Conservation (phyloP, 53 echinoderm and acorn worm genomes). For the Luidia sarsii region DNA sequence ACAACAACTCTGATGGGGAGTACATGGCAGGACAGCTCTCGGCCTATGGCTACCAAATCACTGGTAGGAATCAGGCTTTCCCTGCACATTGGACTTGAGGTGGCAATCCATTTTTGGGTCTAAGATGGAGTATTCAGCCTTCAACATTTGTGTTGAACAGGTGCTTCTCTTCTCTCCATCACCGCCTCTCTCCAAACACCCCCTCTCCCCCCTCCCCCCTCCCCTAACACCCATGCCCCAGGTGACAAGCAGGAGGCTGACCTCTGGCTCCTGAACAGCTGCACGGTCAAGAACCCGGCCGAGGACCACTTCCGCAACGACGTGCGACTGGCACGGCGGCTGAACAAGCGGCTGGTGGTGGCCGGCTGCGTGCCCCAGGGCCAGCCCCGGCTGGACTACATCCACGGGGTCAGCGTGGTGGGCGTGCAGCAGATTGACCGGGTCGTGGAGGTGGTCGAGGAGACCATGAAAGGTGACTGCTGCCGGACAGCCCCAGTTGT, state of each 20-base stretch:
- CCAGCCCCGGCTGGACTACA: slow-evolving; percentile 88
- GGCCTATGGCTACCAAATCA: slow-evolving; percentile 90
- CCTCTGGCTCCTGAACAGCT: slow-evolving; percentile 98
- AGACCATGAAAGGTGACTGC: slow-evolving; percentile 93
- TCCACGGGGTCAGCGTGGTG: slow-evolving; percentile 89
- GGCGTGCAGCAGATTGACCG: slow-evolving; percentile 99
- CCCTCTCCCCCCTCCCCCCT: background rate
- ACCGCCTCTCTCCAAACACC: too few species aligned
- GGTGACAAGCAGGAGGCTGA: slow-evolving; percentile 82
- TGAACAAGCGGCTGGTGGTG: slow-evolving; percentile 81
- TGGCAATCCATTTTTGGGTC: too few species aligned
- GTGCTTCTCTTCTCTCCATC: too few species aligned
- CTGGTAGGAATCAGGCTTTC: too few species aligned
- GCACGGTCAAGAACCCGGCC: slow-evolving; percentile 96
- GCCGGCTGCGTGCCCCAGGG: slow-evolving; percentile 99
- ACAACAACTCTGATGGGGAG: slow-evolving; percentile 97
- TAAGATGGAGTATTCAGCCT: too few species aligned
- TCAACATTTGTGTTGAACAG: too few species aligned
- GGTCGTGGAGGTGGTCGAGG: slow-evolving; percentile 97
- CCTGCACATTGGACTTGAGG: too few species aligned
- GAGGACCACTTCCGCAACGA: slow-evolving; percentile 98
- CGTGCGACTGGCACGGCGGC: slow-evolving; percentile 78
- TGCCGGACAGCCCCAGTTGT: background rate
- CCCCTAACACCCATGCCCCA: background rate
- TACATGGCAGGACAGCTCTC: slow-evolving; percentile 99